A percentile compares a stretch with the other conserved stretches of the same genome.
phyloP scores from a whole-genome alignment of 2,113 vertebrate species.

The Pollimyrus isidori region DNA sequence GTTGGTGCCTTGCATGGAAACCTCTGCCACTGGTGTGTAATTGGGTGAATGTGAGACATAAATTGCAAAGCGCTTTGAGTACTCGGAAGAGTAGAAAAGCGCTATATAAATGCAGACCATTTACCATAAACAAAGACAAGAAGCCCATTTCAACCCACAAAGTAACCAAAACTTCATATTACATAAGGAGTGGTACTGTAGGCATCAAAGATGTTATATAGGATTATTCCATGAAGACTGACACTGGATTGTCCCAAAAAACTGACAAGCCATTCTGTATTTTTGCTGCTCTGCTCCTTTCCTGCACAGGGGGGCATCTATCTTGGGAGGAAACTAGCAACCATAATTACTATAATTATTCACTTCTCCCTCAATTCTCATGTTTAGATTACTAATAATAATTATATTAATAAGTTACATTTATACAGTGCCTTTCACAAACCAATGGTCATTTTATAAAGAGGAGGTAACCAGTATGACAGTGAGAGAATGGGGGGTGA shows the following conservation, averaged over 20 bases:
- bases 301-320: not conserved
- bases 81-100: too few species aligned
- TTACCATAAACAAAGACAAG: not conserved
- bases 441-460: not conserved
- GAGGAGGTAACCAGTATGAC: not conserved
- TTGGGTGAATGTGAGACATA: too few species aligned
- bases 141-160: not conserved
- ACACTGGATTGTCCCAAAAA: not conserved
- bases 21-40: too few species aligned
- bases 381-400: not conserved
- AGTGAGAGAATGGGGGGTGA: not conserved
- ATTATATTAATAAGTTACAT: not conserved
- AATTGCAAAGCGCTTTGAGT: too few species aligned
- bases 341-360: not conserved
- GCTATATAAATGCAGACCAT: too few species aligned
- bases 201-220: not conserved
- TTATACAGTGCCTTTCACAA: not conserved
- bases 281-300: not conserved
- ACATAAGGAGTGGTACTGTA: not conserved
- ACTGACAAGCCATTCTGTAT: not conserved
- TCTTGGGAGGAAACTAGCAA: not conserved
- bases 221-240: not conserved
- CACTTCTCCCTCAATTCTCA: not conserved
- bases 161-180: not conserved
- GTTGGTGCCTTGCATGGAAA: too few species aligned